A percentile compares a stretch with the other conserved stretches of the same genome.
These are phyloP conservation scores for Rousettus leschenaultii DNA, from an alignment of 2,113 vertebrate genomes.

Conservation along the genomic window DNA sequence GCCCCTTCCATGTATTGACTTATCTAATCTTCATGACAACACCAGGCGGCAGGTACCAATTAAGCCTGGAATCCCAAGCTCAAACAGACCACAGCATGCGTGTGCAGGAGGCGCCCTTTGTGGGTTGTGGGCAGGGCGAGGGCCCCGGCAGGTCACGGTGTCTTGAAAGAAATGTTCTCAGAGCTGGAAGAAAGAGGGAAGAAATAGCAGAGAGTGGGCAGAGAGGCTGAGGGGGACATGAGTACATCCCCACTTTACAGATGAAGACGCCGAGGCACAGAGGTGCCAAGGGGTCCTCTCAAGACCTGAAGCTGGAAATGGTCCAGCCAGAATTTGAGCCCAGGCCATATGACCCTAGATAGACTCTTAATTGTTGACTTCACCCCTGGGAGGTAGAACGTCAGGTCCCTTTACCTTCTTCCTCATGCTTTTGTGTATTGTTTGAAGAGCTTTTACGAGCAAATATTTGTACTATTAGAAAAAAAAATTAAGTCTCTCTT, in stretches of 20 bases:
- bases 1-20: neutral
- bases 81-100: neutral
- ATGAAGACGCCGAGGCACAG: neutral
- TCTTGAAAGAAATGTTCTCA: neutral
- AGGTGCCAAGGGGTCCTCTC: neutral
- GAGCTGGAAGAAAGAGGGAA: neutral
- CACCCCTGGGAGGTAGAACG: rapidly evolving
- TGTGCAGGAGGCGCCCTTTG: neutral
- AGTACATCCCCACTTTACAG: rapidly evolving
- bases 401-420: neutral
- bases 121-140: neutral
- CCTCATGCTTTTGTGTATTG: neutral
- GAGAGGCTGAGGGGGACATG: neutral
- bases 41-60: neutral
- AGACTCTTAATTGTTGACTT: neutral
- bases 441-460: neutral
- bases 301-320: neutral
- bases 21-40: neutral
- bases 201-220: neutral
- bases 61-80: neutral
- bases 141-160: neutral
- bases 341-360: rapidly evolving
- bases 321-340: no score
- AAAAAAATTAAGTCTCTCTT: neutral
- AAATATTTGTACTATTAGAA: neutral